A percentile compares a stretch with the other conserved stretches of the same genome.
phyloP scores from a whole-genome alignment of 2,113 vertebrate species.

The Neopipo cinnamomea region DNA sequence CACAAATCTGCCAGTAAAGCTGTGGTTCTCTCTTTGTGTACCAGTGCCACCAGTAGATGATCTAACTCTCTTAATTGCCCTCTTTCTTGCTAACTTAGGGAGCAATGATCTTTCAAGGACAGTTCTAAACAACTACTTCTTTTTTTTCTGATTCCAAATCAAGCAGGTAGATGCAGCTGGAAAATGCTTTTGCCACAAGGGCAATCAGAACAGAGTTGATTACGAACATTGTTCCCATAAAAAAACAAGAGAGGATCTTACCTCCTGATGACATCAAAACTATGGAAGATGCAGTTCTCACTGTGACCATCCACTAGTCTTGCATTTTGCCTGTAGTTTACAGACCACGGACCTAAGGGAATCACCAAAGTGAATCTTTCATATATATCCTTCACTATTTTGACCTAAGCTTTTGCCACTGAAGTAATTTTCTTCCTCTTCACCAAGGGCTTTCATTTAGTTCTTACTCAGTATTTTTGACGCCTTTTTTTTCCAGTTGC shows the following conservation, averaged over 20 bases:
- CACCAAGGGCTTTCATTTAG: neutral
- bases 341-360: neutral
- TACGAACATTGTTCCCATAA: neutral
- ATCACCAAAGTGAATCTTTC: neutral
- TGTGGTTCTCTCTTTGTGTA: neutral
- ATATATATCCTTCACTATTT: neutral
- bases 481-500: neutral
- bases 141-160: neutral
- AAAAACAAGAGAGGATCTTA: neutral
- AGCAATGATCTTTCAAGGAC: neutral
- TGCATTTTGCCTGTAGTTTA: neutral
- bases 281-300: rapidly evolving
- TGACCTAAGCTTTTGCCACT: neutral
- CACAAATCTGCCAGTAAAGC: neutral
- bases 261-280: neutral
- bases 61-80: neutral
- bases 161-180: neutral
- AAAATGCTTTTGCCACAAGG: neutral
- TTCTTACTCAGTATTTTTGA: neutral
- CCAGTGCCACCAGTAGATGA: neutral
- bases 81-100: neutral
- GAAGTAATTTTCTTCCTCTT: neutral
- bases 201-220: neutral
- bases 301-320: neutral
- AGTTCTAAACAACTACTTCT: neutral